A percentile compares a stretch with the other conserved stretches of the same genome.
Conservation (phyloP, 2,113 vertebrate genomes). For the Athene noctua region DNA sequence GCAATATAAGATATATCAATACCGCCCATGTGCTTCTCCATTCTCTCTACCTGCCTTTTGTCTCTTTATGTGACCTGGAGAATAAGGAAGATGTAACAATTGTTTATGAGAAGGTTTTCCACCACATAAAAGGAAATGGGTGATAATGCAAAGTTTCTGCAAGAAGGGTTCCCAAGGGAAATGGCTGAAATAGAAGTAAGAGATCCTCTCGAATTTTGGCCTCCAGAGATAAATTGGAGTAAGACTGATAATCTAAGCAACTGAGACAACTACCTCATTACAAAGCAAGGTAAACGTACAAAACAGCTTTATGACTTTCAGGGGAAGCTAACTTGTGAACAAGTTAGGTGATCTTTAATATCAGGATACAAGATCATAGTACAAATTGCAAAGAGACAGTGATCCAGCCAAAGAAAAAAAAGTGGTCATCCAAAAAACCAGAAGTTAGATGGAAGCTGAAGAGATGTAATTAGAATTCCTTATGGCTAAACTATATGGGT, state of each 20-base stretch:
- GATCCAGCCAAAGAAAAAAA: background rate
- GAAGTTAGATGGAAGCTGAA: background rate
- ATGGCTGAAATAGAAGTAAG: background rate
- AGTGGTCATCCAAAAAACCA: rapidly evolving
- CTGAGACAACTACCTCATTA: background rate
- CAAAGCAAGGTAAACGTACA: background rate
- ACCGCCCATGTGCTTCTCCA: background rate
- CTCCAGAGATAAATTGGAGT: background rate
- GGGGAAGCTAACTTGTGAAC: background rate
- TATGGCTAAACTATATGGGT: background rate
- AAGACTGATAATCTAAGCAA: background rate
- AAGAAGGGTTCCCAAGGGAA: background rate
- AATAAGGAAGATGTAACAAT: background rate
- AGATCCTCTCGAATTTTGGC: background rate
- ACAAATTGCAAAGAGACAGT: background rate
- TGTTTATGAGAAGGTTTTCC: background rate
- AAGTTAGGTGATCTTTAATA: background rate
- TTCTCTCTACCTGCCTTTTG: background rate
- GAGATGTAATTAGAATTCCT: background rate
- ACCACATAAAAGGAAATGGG: background rate
- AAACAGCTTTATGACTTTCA: background rate
- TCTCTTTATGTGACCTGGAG: background rate
- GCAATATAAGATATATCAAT: background rate
- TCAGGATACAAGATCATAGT: background rate
- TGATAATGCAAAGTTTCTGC: background rate